Evolutionary conservation across 2,888 invertebrate species (phyloP), one percentile per base, ranked within the genome.

Genomic region (Protodeltote pygarga): DNA sequence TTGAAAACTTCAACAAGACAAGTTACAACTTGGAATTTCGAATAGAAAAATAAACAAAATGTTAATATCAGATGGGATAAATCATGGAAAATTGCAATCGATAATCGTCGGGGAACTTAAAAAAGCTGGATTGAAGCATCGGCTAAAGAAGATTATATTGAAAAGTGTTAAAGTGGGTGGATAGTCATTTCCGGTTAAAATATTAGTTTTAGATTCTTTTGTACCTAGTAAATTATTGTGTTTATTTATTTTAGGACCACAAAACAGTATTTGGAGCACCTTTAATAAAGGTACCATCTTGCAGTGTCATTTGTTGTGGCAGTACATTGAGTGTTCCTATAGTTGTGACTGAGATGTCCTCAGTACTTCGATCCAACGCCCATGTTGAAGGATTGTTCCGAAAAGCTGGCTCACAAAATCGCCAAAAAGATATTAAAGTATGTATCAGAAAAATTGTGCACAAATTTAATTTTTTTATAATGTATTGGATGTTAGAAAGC

Each of bases 371-470:
- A 55, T 90, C 94, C 28, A 94, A 95, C 83, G 93, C 95, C 16
- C 93, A 94, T 41, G 94, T 95, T 11, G 98, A 98, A 79, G 98
- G 98, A 0, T 86, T 98, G 32, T 98, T 98, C 81, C 93, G 98
- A 4, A 98, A 97, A 90, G 97, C 97, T 32, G 98, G 98, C 8
- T 97, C 97, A 1, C 94, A 96, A 68, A 93, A 94, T 21, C 93
- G 97, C 52, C 97, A 97, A 83, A 95, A 95, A 75, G 97, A 97
- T 82, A 94, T 98, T 13, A 95, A 95, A 89, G 95, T 96, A 80
- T 75, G 8, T 9, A 10, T 2, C 10, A 9, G 1, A 5, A 8
- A 5, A 0, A 21, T 6, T n/a, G 9, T n/a, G n/a, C n/a, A n/a
- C n/a, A n/a, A n/a, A n/a, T n/a, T n/a, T n/a, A n/a, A n/a, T n/a